Evolutionary conservation across 2,888 invertebrate species (phyloP), one percentile per base, ranked within the genome.

Genomic region (Lasioglossum morio): DNA sequence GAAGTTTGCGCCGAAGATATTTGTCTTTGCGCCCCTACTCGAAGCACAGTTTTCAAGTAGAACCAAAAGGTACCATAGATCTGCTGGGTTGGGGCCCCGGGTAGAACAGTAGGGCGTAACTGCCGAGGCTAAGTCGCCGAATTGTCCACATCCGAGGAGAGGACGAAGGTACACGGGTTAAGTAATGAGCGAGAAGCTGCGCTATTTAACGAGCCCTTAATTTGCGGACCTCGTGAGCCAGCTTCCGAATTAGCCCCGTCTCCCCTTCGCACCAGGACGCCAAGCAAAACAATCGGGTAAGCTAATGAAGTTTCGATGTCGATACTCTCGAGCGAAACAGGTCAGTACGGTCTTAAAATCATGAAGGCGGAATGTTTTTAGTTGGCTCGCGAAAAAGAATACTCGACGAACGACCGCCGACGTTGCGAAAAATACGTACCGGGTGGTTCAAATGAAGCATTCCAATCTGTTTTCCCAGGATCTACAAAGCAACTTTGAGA

Each of bases 221-320:
- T 85, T 87, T 74, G 40, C 73, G 34, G 85, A 82, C 74, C 77
- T 83, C 30, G 77, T 63, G 77, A 82, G 74, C 82, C 72, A 43
- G 30, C 34, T 53, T 53, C 72, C 77, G 73, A 88, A 57, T 77
- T 81, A 77, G 40, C 66, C 40, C 72, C 27, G 53, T 43, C 23
- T n/a, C 12, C n/a, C 57, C n/a, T 57, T 30, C 37, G 53, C n/a
- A 10, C 69, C 34, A 40, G 40, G 27, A 70, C 27, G 40, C 77
- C 34, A 78, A 77, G 72, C 60, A 72, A 87, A 82, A 87, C 82
- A 73, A 80, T 81, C 85, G 69, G 57, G 60, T 81, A 73, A 84
- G 76, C 86, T 88, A 81, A 87, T 81, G 81, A 87, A 83, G 72
- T 85, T 88, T 81, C 79, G 72, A 81, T 84, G 60, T 82, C 84